phyloP scores from a whole-genome alignment of 1,140 invertebrate genomes.

The Aphelenchoides fujianensis region DNA sequence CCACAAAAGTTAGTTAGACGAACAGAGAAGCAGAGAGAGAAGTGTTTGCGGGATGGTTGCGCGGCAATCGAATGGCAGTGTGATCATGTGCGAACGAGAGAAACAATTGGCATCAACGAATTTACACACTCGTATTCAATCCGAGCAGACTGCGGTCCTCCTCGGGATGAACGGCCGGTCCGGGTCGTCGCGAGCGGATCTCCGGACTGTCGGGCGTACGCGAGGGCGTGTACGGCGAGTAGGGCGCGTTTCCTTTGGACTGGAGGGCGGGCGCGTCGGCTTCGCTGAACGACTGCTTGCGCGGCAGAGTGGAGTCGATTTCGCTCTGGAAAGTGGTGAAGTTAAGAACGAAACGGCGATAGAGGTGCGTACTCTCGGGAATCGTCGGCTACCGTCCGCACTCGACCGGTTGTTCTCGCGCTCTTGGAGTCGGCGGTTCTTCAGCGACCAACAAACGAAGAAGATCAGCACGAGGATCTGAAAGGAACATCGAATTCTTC shows the following conservation, averaged over 20 bases:
- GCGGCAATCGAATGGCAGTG: constrained; percentile 2
- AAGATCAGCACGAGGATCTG: constrained; percentile 45
- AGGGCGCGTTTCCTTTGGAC: constrained; percentile 10
- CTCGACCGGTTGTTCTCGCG: constrained; percentile 14
- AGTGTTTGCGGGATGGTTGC: no score
- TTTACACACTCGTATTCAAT: constrained; percentile 29
- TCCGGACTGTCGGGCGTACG: constrained; percentile 28
- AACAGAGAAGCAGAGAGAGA: no score
- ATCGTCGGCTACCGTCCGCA: constrained; percentile 25
- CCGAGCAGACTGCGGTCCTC: constrained; percentile 21
- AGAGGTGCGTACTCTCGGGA: constrained; percentile 19
- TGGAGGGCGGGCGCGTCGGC: constrained; percentile 6
- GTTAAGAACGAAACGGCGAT: not conserved
- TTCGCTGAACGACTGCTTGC: constrained; percentile 30
- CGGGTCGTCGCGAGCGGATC: constrained; percentile 24
- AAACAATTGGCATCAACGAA: not conserved
- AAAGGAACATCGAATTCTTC: constrained; percentile 22
- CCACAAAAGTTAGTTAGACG: no score
- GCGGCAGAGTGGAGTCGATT: constrained; percentile 27
- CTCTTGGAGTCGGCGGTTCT: constrained; percentile 30
- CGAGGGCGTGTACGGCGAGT: constrained; percentile 28
- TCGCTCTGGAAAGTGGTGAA: constrained; percentile 27
- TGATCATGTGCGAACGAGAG: not conserved
- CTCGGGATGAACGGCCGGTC: constrained; percentile 25
- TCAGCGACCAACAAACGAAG: constrained; percentile 48